A percentile compares a stretch with the other conserved stretches of the same genome.
Conservation (phyloP, 2,888 invertebrate species). For the Rotaria magnacalcarata region DNA sequence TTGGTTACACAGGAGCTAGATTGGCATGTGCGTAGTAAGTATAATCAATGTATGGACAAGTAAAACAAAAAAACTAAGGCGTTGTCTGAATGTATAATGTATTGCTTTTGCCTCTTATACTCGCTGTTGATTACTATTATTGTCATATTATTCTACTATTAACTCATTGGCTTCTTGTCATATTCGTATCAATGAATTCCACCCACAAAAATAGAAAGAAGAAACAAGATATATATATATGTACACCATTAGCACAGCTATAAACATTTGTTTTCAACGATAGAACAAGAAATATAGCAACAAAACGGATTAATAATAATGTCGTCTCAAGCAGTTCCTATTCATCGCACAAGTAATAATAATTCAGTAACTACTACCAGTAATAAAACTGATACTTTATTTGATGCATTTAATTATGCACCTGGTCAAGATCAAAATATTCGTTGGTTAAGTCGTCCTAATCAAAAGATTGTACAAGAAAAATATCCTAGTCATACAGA, state of each 20-base stretch:
- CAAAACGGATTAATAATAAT: neutral
- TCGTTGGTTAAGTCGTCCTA: slow-evolving; percentile 15
- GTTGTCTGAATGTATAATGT: neutral
- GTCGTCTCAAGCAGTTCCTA: neutral
- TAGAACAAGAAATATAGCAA: neutral
- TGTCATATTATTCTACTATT: neutral
- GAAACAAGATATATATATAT: neutral
- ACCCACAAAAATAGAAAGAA: neutral
- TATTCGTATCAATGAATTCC: neutral
- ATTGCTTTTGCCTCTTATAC: neutral
- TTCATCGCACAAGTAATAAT: neutral
- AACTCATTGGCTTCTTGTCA: neutral
- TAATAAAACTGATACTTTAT: neutral
- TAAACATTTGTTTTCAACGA: neutral
- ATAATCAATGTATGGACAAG: no score
- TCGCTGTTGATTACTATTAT: neutral
- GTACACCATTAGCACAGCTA: neutral
- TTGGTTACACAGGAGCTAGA: neutral
- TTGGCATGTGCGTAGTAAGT: neutral
- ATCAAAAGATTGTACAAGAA: neutral
- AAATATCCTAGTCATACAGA: neutral
- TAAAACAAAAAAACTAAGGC: neutral
- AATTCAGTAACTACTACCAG: neutral
- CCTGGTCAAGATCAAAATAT: slow-evolving; percentile 13
- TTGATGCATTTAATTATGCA: neutral